Percentiles rank a stretch among this genome's conserved stretches.
phyloP scores from a whole-genome alignment of 1,140 invertebrate genomes.

The Drosophila kikkawai region DNA sequence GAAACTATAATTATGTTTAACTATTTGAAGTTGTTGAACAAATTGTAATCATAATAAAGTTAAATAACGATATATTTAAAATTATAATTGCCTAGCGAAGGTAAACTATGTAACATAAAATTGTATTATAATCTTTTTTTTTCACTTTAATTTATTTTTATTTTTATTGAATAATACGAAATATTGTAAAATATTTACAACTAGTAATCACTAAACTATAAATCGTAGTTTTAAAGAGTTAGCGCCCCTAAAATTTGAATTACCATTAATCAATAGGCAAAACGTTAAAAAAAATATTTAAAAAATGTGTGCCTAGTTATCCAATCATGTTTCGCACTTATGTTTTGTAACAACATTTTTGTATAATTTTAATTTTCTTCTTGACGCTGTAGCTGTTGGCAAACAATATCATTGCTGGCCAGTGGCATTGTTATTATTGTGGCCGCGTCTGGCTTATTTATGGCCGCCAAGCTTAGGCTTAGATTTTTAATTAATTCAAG shows the following conservation, averaged over 20 bases:
- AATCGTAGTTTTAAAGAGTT: not conserved
- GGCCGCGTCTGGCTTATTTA: constrained; percentile 68
- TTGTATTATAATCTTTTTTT: not conserved
- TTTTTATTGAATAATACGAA: not conserved
- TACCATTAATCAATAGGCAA: constrained; percentile 22
- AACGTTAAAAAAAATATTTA: constrained; percentile 3
- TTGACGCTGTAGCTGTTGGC: constrained; percentile 5
- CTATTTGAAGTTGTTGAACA: not conserved
- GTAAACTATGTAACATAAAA: not conserved
- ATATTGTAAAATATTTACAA: not conserved
- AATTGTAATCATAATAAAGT: not conserved
- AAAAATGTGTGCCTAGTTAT: constrained; percentile 7
- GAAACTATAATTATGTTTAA: not conserved
- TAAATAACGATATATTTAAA: not conserved
- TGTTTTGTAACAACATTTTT: constrained; percentile 31
- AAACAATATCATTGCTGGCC: constrained; percentile 54
- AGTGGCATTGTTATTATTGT: constrained; percentile 49
- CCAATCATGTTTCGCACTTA: constrained; percentile 25
- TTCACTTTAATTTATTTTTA: not conserved
- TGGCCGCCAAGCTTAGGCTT: constrained; percentile 73
- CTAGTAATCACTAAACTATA: not conserved
- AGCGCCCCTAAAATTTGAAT: constrained; percentile 26
- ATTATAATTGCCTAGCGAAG: not conserved
- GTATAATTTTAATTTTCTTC: constrained; percentile 30
- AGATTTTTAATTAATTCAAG: constrained; percentile 83